Evolutionary conservation across 2,797 vertebrate genomes (phyloP), one percentile per base, ranked within the genome.

Genomic region (Rhinogobio ventralis): DNA sequence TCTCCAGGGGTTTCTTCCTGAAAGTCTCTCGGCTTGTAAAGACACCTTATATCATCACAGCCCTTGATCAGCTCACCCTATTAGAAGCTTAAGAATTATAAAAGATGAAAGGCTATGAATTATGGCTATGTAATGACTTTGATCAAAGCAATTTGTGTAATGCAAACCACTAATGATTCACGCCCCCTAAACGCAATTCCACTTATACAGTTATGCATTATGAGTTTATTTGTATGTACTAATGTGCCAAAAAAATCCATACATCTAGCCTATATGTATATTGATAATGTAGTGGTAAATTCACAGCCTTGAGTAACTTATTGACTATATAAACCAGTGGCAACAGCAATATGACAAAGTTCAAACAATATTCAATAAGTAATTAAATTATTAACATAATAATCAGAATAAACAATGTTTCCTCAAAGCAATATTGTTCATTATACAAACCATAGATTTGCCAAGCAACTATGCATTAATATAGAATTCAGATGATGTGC

Each of bases 41-140:
- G 25, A 85, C 64, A 72, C 86, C 81, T 87, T 79, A 78, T 79
- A 82, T 86, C 79, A 57, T 55, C 28, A 33, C 30, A 76, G 45
- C n/a, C 79, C 84, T 88, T 88, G 85, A 86, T 89, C 85, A 80
- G 36, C 81, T 81, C 66, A 77, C 17, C 66, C 55, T 49, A 83
- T 83, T 81, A 80, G 25, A 53, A 66, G 83, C 75, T 73, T 79
- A 77, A 74, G 81, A 86, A 69, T 84, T 86, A 82, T 77, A 46
- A 82, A 84, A 77, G 82, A 80, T 86, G 71, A 74, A 77, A 74
- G 45, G 28, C 46, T 51, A 28, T 66, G 69, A 79, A 84, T 84
- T 57, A 75, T 39, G 51, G 30, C 66, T 60, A 25, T 30, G 79
- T 75, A 82, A 86, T 39, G 53, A 76, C 75, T 77, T 85, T 73